Conservation (phyloP, 2,797 vertebrate species). For the Vespertilio murinus region DNA sequence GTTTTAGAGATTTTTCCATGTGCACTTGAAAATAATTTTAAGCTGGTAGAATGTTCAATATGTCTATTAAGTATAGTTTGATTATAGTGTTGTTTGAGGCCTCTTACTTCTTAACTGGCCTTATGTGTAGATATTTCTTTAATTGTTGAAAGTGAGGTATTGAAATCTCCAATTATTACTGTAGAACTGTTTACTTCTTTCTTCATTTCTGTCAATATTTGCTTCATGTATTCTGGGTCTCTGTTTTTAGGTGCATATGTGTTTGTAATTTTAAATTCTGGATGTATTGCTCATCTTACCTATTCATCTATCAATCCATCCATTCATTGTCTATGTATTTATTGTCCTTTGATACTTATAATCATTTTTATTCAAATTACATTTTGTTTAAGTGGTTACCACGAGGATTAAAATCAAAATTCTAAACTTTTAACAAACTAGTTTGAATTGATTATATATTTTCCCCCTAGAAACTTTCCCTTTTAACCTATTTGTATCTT, state of each 20-base stretch:
- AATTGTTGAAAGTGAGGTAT: not conserved
- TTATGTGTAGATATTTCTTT: not conserved
- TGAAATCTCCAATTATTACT: not conserved
- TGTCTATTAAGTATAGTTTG: not conserved
- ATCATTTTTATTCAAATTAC: not conserved
- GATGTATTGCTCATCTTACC: not conserved
- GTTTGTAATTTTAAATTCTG: not conserved
- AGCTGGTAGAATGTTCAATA: not conserved
- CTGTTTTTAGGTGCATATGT: not conserved
- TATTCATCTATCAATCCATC: not conserved
- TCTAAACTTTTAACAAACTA: too few species aligned
- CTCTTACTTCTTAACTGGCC: not conserved
- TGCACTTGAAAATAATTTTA: not conserved
- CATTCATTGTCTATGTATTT: not conserved
- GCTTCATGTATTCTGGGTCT: not conserved
- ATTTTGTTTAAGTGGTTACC: not conserved
- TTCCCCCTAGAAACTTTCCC: not conserved
- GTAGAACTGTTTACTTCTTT: not conserved
- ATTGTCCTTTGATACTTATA: not conserved
- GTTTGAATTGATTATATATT: not conserved
- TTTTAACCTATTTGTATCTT: not conserved
- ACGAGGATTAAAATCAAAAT: too few species aligned
- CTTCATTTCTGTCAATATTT: not conserved
- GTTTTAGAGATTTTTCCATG: not conserved
- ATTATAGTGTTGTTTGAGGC: not conserved